Evolutionary conservation across 53 echinoderm and acorn worm genomes (phyloP), one percentile per base, ranked within the genome.

Genomic region (Patiria pectinifera): DNA sequence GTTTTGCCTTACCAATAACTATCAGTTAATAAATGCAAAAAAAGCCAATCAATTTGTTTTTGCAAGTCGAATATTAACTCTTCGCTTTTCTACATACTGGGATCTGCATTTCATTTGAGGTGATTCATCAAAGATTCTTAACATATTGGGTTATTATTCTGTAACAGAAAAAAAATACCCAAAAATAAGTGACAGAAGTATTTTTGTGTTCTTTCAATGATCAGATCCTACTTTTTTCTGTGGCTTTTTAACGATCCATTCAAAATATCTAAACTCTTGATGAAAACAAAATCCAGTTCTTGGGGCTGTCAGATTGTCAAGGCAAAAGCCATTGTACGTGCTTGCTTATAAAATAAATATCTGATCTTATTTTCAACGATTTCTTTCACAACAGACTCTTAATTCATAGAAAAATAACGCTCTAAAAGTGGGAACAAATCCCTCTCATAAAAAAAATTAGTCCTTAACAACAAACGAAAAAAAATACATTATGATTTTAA

Each of bases 311-410:
- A 16, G 43, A 66, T 25, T 75, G 70, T 59, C 88, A 77, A 88
- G 88, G 88, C 88, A 88, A 88, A 26, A 88, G 61, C 60, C 58
- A 78, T 78, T 88, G 61, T 14, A 24, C 16, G 88, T 88, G 35
- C 61, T 78, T 71, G 53, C 77, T 59, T 76, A 82, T 82, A 21
- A 88, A 88, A 88, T 88, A 76, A 88, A 88, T 35, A 77, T 77
- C 61, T 87, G 48, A 71, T 86, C 48, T 62, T 78, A 59, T 59
- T 59, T 43, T 35, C 35, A 49, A 86, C 75, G 49, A 86, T 72
- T 71, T 44, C 48, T 88, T 77, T 78, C 88, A 88, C 88, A 77
- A 60, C 76, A 88, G 88, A 88, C 88, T 59, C 88, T 78, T 11
- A 12, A 16, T 60, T 84, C 35, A 23, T 84, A 44, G 35, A 66